Evolutionary conservation across 2,797 vertebrate genomes (phyloP).

Genomic region (Esox lucius): DNA sequence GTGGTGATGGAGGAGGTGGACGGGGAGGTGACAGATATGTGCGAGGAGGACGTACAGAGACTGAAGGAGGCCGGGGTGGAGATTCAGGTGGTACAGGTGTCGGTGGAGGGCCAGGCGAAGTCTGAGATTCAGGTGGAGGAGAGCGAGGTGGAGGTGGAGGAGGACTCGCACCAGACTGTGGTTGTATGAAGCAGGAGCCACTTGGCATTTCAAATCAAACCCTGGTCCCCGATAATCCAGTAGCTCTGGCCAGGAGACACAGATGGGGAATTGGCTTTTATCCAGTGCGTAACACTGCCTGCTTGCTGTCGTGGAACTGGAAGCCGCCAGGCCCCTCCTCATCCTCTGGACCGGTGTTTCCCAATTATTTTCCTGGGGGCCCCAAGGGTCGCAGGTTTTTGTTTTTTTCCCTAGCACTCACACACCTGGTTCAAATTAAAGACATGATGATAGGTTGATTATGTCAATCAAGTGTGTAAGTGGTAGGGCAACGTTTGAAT

Average conservation of each 20-base stretch:
- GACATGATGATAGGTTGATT: no score
- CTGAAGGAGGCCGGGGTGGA: slow-evolving; percentile 80
- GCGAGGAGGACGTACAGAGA: slow-evolving; percentile 73
- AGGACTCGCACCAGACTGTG: slow-evolving; percentile 50
- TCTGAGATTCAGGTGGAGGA: slow-evolving; percentile 83
- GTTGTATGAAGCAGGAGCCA: slow-evolving; percentile 52
- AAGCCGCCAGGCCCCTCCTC: slow-evolving; percentile 2
- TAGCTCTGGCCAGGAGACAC: slow-evolving; percentile 7
- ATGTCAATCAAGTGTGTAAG: no score
- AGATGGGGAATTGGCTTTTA: slow-evolving; percentile 46
- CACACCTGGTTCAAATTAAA: no score
- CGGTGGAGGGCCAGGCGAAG: slow-evolving; percentile 70
- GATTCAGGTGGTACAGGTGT: slow-evolving; percentile 84
- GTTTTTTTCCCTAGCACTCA: no score
- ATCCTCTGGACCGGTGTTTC: not conserved
- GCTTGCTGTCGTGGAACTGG: slow-evolving; percentile 25
- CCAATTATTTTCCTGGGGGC: no score
- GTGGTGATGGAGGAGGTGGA: slow-evolving; percentile 81
- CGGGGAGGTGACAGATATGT: slow-evolving; percentile 70
- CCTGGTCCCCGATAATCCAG: not conserved
- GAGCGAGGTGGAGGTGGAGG: slow-evolving; percentile 62
- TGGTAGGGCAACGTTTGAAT: no score
- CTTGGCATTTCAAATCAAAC: slow-evolving; percentile 4
- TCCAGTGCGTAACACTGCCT: slow-evolving; percentile 9
- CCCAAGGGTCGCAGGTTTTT: no score